Conservation (phyloP, 2,113 vertebrate species). For the Peucedramus taeniatus region DNA sequence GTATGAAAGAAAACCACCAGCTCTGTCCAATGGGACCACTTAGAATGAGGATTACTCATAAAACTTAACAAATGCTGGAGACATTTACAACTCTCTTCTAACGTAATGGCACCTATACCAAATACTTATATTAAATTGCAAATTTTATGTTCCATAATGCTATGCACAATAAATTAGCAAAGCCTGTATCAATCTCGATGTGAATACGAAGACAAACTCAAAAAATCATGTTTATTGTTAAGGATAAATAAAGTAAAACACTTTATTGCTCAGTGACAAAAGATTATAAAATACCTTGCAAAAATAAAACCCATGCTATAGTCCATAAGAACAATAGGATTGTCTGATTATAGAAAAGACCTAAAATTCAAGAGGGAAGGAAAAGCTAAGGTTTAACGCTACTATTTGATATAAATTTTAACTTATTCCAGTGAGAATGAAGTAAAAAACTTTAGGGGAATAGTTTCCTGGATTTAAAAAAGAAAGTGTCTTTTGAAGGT, state of each 20-base stretch:
- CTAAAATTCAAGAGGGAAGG: slow-evolving; percentile 14
- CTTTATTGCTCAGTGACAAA: slow-evolving; percentile 54
- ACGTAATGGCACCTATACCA: slow-evolving; percentile 58
- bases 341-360: slow-evolving; percentile 30
- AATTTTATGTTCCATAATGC: slow-evolving; percentile 68
- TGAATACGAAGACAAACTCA: slow-evolving; percentile 54
- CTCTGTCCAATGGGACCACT: slow-evolving; percentile 43
- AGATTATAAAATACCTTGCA: slow-evolving; percentile 31
- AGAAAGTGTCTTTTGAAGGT: background rate
- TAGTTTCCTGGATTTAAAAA: background rate
- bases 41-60: slow-evolving; percentile 51
- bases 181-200: slow-evolving; percentile 56
- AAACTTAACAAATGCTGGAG: slow-evolving; percentile 70
- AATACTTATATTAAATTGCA: slow-evolving; percentile 68
- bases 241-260: slow-evolving; percentile 69
- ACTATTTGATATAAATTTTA: slow-evolving; percentile 35
- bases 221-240: slow-evolving; percentile 61
- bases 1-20: slow-evolving; percentile 6
- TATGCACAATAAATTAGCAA: slow-evolving; percentile 70
- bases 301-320: background rate
- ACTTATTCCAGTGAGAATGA: background rate
- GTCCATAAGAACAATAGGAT: background rate
- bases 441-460: slow-evolving; percentile 33
- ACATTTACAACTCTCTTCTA: slow-evolving; percentile 68
- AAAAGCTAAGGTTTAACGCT: slow-evolving; percentile 13